Evolutionary conservation across 2,113 vertebrate genomes (phyloP), one percentile per base, ranked within the genome.

Genomic region (Ivindomyrus marchei): DNA sequence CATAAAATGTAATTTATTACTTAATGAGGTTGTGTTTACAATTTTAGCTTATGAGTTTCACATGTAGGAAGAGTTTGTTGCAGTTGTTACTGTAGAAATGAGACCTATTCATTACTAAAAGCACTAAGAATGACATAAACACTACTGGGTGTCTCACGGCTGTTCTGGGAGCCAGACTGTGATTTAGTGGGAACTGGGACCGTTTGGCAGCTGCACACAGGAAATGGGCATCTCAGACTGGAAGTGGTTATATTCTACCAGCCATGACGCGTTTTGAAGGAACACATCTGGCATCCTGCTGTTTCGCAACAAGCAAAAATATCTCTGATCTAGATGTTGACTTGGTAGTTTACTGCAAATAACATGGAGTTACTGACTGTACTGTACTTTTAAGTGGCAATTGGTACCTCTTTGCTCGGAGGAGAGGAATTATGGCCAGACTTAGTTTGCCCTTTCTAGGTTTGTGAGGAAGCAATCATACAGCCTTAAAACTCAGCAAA

Each of bases 201-300:
- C 21, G 4, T 27, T 45, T 87, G 89, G 85, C 89, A 90, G 66
- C 89, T 52, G 27, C n/a, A 42, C 85, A 77, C 89, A 88, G 85
- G 85, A 77, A 46, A 77, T 49, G 27, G 66, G n/a, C 62, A 36
- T 87, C 56, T 5, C 42, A 52, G 89, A 90, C 84, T 87, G 89
- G 58, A 90, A 90, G 89, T 87, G 80, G 89, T 90, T 90, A 90
- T 50, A 74, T 58, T 74, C 45, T 47, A 49, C 58, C 19, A 90
- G 83, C 52, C 53, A 70, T 90, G 85, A 87, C 84, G 74, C 1
- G 58, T 70, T 90, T 87, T 52, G 88, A 85, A 87, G 47, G 58
- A 31, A n/a, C 62, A 90, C 89, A 90, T 87, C 89, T 90, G 89
- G 89, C n/a, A 27, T 87, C 84, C 89, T 86, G 46, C 85, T 85